Base-by-base conservation (phyloP, 2,797 vertebrate species). In the Hapalemur alaotrensis region DNA sequence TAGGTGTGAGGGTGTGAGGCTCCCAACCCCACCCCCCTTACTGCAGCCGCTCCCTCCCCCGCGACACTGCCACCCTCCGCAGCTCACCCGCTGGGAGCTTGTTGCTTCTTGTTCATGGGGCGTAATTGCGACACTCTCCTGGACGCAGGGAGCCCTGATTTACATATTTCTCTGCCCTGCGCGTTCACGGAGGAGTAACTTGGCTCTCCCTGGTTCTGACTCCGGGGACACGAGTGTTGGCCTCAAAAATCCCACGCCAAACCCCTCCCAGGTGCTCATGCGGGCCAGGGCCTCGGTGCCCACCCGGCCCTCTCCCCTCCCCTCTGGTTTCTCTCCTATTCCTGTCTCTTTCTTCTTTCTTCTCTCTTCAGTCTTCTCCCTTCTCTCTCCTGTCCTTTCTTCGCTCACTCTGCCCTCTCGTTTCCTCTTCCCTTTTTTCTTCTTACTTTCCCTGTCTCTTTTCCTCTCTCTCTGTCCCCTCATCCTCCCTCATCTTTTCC, bases 1-100 rank as follows among this genome's bases (percentile, higher is more conserved):
- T 96, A 98, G 97, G 97, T 98, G 97, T 97, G 91, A 98, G 96
- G 93, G 97, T 97, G 98, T 98, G 97, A 98, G 98, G 91, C 95
- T 98, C 97, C 96, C 94, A 97, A 90, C 94, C 95, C 94, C 93
- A 96, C 96, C 85, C 91, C 93, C 93, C 86, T 95, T 90, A 89
- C 96, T 90, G 87, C 87, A 88, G 89, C 72, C 96, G 61, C 54
- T 97, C 97, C 96, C 98, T 97, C 98, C 97, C 96, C 95, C 93
- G 86, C 87, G 78, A 96, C n/a, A 52, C 95, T 67, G 94, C 92
- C 96, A 96, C 96, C 97, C 94, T 95, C 84, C 30, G 65, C 82
- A 75, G 90, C 94, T 88, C 69, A 94, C 95, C 78, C 63, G 89
- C 95, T 23, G 15, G 95, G 92, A 97, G 97, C 97, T 97, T 97